phyloP scores from a whole-genome alignment of 2,113 vertebrate genomes.

The Microtus richardsoni region DNA sequence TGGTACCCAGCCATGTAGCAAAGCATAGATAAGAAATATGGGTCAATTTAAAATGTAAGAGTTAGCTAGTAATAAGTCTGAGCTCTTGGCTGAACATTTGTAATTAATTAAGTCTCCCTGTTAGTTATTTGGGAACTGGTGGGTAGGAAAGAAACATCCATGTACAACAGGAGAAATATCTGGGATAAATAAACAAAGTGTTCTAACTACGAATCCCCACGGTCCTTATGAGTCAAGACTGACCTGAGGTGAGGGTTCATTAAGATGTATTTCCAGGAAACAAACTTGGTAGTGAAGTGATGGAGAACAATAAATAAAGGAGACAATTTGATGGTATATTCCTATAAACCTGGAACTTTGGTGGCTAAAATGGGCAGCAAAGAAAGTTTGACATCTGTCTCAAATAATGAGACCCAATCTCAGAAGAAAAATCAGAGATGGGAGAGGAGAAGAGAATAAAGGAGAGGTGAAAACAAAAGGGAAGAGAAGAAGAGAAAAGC shows the following conservation, averaged over 20 bases:
- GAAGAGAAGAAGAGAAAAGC: neutral
- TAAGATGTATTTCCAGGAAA: neutral
- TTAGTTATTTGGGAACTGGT: too few relatives aligned
- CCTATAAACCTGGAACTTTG: neutral
- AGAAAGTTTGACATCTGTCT: neutral
- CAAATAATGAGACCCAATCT: neutral
- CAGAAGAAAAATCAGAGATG: neutral
- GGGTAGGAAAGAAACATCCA: neutral
- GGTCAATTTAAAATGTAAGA: too few relatives aligned
- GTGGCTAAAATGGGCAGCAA: neutral
- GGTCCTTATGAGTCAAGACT: neutral
- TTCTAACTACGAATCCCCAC: neutral
- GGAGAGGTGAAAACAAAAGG: neutral
- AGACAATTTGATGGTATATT: neutral
- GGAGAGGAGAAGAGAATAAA: neutral
- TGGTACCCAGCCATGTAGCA: too few relatives aligned
- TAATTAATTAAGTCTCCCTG: too few relatives aligned
- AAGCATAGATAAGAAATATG: too few relatives aligned
- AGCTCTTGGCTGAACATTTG: too few relatives aligned
- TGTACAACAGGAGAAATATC: neutral
- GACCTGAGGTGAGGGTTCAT: neutral
- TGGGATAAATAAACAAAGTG: neutral
- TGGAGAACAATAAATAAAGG: neutral
- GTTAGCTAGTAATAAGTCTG: too few relatives aligned
- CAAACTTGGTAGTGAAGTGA: neutral